Evolutionary conservation across 2,888 invertebrate genomes (phyloP).

Genomic region (Euspilapteryx auroguttella): DNA sequence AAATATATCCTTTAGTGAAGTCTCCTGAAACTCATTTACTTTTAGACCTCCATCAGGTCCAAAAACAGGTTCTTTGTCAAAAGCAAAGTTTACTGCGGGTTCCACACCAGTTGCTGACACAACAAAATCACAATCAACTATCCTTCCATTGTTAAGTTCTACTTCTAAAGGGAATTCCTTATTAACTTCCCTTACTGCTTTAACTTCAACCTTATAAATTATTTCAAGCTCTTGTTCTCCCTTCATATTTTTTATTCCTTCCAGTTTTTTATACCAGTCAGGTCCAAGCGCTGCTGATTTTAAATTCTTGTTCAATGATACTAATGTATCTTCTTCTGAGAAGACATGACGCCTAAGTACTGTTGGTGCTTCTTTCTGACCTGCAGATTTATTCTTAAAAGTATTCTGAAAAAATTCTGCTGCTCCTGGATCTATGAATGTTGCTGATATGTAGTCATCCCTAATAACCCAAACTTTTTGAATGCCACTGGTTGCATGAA

Average conservation of each 20-base stretch:
- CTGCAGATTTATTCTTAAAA: constrained; percentile 18
- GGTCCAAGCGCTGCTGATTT: constrained; percentile 94
- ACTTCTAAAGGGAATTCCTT: constrained; percentile 71
- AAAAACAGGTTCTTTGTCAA: constrained; percentile 48
- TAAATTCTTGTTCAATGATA: constrained; percentile 36
- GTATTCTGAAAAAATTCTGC: constrained; percentile 83
- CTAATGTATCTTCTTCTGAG: constrained; percentile 51
- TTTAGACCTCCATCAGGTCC: constrained; percentile 79
- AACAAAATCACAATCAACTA: constrained; percentile 83
- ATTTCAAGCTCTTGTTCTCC: constrained; percentile 58
- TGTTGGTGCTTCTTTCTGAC: constrained; percentile 15
- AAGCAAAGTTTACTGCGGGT: constrained; percentile 65
- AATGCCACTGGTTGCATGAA: constrained; percentile 82
- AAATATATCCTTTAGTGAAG: constrained; percentile 76
- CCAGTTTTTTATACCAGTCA: constrained; percentile 85
- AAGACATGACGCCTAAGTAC: constrained; percentile 69
- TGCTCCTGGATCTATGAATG: constrained; percentile 95
- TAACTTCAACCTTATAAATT: constrained; percentile 63
- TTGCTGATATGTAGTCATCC: constrained; percentile 89
- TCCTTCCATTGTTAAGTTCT: constrained; percentile 70
- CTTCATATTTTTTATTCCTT: constrained; percentile 54
- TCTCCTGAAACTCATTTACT: constrained; percentile 86
- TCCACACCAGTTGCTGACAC: constrained; percentile 95
- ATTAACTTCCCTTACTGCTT: constrained; percentile 28
- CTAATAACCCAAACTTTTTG: constrained; percentile 93